A percentile compares a stretch with the other conserved stretches of the same genome.
Evolutionary conservation across 2,888 invertebrate genomes (phyloP).

Genomic region (Schizaphis graminum): DNA sequence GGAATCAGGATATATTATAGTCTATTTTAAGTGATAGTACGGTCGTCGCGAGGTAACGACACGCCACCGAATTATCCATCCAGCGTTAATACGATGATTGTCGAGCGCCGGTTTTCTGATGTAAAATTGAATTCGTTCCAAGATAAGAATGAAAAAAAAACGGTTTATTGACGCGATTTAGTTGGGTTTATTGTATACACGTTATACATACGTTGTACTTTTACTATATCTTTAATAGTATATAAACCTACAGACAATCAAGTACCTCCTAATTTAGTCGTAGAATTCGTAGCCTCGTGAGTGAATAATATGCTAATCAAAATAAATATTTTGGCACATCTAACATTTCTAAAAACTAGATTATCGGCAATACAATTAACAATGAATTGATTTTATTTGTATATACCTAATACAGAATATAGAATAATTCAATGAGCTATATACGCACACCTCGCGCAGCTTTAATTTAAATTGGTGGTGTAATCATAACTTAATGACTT

Average conservation of each 20-base stretch:
- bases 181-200: neutral
- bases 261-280: neutral
- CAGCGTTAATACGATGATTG: neutral
- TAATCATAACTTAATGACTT: neutral
- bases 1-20: slow-evolving; percentile 7
- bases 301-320: neutral
- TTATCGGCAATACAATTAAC: neutral
- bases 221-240: neutral
- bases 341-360: neutral
- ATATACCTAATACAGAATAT: neutral
- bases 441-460: neutral
- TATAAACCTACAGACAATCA: neutral
- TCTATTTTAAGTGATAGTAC: slow-evolving; percentile 22
- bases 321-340: neutral
- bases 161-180: neutral
- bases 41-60: neutral
- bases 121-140: slow-evolving; percentile 13
- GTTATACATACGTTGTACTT: neutral
- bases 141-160: neutral
- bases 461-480: neutral
- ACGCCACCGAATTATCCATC: neutral
- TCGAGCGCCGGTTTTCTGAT: neutral
- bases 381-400: neutral
- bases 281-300: neutral
- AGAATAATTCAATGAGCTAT: neutral